Evolutionary conservation across 2,888 invertebrate genomes (phyloP), one percentile per base, ranked within the genome.

Genomic region (Ormia ochracea): DNA sequence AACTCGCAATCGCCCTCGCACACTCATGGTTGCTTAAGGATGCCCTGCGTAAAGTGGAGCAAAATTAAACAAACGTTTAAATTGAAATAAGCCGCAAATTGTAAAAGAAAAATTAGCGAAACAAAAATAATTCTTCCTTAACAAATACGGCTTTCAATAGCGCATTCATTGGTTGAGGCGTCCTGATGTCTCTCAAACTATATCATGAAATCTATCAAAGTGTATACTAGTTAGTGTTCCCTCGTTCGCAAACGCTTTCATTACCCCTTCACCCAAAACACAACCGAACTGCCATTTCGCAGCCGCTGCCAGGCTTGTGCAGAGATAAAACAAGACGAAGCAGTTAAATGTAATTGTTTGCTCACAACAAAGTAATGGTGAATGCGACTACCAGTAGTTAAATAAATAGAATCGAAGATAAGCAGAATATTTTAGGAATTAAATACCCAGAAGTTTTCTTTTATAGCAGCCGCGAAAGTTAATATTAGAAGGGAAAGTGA

Each of bases 91-190:
- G 17, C 41, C 50, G 61, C 70, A 76, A 72, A 56, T 23, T 63
- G 33, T 41, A 59, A 33, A 36, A 21, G 10, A 56, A 45, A 58
- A 52, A 43, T 7, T 23, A 59, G 9, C 23, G 19, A 38, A 52
- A 61, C 54, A 48, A 26, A 61, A 66, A 68, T 43, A 73, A 76
- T 80, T 58, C 68, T 63, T 73, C 43, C 76, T 73, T 76, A 80
- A 80, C 68, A 76, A 72, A 58, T 41, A 65, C 26, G 31, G 31
- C 56, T 28, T 17, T 43, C 50, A 65, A 78, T 2, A 41, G 41
- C 41, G 69, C 66, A 59, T 61, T 17, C 66, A 75, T 80, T n/a
- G n/a, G n/a, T n/a, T 9, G 66, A 41, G 63, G 76, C 68, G 63
- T 68, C 80, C 68, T 68, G 28, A 63, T 28, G 75, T 45, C 72